A percentile compares a stretch with the other conserved stretches of the same genome.
phyloP scores from a whole-genome alignment of 2,113 vertebrate genomes.

The Rhynchomys soricoides region DNA sequence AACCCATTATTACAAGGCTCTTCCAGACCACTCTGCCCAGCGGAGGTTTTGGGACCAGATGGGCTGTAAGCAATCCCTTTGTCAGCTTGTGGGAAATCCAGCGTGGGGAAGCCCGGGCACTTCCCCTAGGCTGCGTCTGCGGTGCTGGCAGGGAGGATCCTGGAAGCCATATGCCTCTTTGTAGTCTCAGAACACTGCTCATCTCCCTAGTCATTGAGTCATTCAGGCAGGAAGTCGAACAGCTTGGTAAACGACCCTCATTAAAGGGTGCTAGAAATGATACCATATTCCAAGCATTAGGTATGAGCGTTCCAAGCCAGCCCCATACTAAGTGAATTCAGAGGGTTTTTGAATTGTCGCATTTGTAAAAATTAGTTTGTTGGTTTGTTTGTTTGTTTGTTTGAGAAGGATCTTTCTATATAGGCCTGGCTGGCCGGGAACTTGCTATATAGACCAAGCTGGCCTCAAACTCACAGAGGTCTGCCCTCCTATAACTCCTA shows the following conservation, averaged over 20 bases:
- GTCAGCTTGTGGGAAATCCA: constrained; percentile 68
- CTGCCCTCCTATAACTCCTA: neutral
- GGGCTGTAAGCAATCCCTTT: constrained; percentile 81
- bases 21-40: constrained; percentile 80
- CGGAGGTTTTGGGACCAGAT: constrained; percentile 82
- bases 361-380: neutral
- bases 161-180: constrained; percentile 73
- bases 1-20: constrained; percentile 55
- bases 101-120: constrained; percentile 67
- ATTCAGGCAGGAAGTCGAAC: constrained; percentile 40
- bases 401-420: neutral
- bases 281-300: neutral
- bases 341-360: neutral
- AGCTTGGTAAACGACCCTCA: neutral
- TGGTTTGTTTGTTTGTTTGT: neutral
- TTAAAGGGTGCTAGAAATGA: neutral
- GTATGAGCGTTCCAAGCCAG: neutral
- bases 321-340: neutral
- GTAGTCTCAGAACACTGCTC: constrained; percentile 62
- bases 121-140: constrained; percentile 39
- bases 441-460: neutral
- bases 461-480: neutral
- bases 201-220: neutral
- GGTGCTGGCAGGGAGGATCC: constrained; percentile 23
- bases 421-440: neutral